A percentile compares a stretch with the other conserved stretches of the same genome.
These are phyloP conservation scores for Drosophila nr. perissopoda DNA, from an alignment of 2,888 invertebrate genomes.

Conservation along the genomic window DNA sequence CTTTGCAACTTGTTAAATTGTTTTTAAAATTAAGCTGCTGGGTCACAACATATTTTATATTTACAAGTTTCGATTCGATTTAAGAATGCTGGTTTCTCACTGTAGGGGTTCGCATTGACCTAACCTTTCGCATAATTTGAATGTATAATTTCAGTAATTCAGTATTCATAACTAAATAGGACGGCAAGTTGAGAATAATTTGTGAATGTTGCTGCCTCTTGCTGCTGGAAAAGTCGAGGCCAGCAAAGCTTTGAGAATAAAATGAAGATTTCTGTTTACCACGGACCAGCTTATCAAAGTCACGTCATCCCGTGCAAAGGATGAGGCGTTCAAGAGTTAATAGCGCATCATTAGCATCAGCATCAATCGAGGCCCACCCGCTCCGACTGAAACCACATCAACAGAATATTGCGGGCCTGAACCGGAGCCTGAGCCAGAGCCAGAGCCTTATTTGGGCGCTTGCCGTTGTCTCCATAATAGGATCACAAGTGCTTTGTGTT, in stretches of 20 bases:
- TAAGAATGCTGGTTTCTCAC: not conserved
- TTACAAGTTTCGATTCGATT: not conserved
- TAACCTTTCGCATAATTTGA: conserved; percentile 3
- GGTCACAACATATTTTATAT: not conserved
- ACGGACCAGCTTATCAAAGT: conserved; percentile 64
- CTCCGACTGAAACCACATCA: conserved; percentile 31
- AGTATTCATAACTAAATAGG: not conserved
- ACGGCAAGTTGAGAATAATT: not conserved
- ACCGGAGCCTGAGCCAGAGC: conserved; percentile 14
- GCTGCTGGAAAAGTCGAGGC: conserved; percentile 16
- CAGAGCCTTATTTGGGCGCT: conserved; percentile 54
- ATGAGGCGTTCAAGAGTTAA: conserved; percentile 76
- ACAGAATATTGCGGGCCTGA: conserved; percentile 8
- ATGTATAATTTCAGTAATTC: conserved; percentile 19
- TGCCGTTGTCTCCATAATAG: conserved; percentile 50
- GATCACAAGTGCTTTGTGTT: conserved; percentile 44
- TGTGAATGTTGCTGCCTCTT: conserved; percentile 9
- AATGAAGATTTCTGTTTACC: conserved; percentile 68
- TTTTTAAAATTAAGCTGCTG: not conserved
- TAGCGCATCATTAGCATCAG: conserved; percentile 60
- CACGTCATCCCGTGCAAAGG: conserved; percentile 77
- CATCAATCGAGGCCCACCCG: conserved; percentile 55
- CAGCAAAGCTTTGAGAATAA: conserved; percentile 44
- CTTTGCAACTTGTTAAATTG: not conserved
- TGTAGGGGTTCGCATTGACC: not conserved